Percentiles rank a stretch among this genome's conserved stretches.
These are phyloP conservation scores for Caenorhabditis wallacei DNA, from an alignment of 2,888 invertebrate genomes.

Conservation along the genomic window DNA sequence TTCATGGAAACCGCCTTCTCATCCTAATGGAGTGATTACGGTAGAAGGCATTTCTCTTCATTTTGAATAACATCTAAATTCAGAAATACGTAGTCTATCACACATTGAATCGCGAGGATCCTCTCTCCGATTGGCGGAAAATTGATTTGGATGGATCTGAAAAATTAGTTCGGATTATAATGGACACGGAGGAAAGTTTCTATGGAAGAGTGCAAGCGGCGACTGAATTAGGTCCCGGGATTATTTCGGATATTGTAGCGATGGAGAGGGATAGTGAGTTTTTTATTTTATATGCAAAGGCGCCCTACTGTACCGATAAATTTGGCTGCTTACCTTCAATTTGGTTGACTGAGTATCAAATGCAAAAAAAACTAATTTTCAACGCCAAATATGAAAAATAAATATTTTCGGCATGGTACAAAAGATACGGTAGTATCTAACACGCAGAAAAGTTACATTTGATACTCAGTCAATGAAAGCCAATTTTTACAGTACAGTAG, in stretches of 20 bases:
- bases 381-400: too few relatives aligned
- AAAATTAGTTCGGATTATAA: constrained; percentile 59
- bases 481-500: too few relatives aligned
- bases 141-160: constrained; percentile 70
- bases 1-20: constrained; percentile 72
- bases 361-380: too few relatives aligned
- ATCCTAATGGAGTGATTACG: constrained; percentile 73
- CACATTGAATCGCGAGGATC: constrained; percentile 68
- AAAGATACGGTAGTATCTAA: too few relatives aligned
- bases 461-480: too few relatives aligned
- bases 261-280: constrained; percentile 69
- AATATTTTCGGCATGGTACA: too few relatives aligned
- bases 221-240: constrained; percentile 71
- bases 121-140: constrained; percentile 73
- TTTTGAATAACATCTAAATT: background rate
- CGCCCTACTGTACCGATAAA: too few relatives aligned
- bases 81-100: constrained; percentile 75
- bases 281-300: too few relatives aligned
- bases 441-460: too few relatives aligned
- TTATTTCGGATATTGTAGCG: constrained; percentile 73
- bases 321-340: too few relatives aligned
- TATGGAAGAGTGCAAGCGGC: constrained; percentile 73
- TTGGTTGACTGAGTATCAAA: too few relatives aligned
- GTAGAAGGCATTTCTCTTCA: constrained; percentile 41
- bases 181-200: constrained; percentile 66